Conservation (phyloP, 2,113 vertebrate genomes). For the Dipodomys merriami region DNA sequence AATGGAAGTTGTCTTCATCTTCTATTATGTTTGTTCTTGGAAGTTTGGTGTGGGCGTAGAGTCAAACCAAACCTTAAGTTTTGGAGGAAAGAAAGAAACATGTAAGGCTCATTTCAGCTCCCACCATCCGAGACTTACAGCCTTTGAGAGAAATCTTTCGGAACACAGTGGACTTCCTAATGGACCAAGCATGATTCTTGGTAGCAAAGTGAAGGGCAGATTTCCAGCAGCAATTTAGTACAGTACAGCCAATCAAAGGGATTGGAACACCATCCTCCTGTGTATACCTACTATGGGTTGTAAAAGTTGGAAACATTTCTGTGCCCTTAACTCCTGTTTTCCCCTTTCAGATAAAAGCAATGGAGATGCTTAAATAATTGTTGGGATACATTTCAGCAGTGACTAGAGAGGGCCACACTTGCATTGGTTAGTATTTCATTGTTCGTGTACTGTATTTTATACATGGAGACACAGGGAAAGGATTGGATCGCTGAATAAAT, state of each 20-base stretch:
- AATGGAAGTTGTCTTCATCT: slow-evolving; percentile 29
- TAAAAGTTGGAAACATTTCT: not conserved
- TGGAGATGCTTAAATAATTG: slow-evolving; percentile 26
- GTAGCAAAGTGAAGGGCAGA: not conserved
- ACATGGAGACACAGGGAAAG: slow-evolving; percentile 51
- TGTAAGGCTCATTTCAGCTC: not conserved
- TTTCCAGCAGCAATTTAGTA: not conserved
- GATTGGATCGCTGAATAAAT: slow-evolving; percentile 49
- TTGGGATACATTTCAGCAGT: slow-evolving; percentile 46
- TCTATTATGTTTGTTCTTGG: slow-evolving; percentile 65
- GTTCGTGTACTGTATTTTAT: slow-evolving; percentile 65
- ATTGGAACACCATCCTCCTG: not conserved
- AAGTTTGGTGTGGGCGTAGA: not conserved
- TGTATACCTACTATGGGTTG: not conserved
- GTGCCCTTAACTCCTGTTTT: slow-evolving; percentile 34
- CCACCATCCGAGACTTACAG: not conserved
- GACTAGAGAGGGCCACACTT: slow-evolving; percentile 41
- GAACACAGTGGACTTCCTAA: slow-evolving; percentile 35
- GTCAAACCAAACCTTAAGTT: slow-evolving; percentile 61
- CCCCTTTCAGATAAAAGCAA: slow-evolving; percentile 39
- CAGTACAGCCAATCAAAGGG: not conserved
- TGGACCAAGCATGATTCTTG: not conserved
- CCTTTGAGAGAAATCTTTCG: slow-evolving; percentile 5
- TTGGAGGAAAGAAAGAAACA: not conserved
- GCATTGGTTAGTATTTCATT: slow-evolving; percentile 71